Conservation (phyloP, 2,888 invertebrate species). For the Leptopterna dolabrata region DNA sequence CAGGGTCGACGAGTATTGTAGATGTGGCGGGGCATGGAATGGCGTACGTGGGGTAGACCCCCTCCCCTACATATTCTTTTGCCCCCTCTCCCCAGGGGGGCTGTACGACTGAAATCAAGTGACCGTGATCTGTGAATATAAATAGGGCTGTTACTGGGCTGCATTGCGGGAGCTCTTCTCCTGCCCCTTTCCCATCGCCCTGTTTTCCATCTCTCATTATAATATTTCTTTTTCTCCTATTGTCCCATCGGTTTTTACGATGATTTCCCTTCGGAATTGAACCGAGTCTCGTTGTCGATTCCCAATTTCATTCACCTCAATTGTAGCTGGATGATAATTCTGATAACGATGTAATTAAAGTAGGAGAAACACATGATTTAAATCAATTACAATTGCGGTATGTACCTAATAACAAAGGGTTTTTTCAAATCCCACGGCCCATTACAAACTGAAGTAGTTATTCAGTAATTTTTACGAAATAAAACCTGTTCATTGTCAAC, state of each 20-base stretch:
- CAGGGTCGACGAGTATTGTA: background rate
- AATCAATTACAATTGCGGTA: no score
- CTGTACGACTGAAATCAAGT: conserved; percentile 47
- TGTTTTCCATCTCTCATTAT: conserved; percentile 18
- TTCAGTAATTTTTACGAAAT: no score
- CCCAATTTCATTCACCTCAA: background rate
- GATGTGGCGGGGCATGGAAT: background rate
- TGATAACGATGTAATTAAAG: no score
- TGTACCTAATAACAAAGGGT: no score
- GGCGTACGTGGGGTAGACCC: background rate
- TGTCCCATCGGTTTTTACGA: conserved; percentile 39
- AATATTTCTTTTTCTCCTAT: conserved; percentile 24
- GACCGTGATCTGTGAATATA: conserved; percentile 52
- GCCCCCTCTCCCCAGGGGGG: conserved; percentile 3
- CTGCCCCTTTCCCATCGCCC: background rate
- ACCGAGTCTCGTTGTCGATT: background rate
- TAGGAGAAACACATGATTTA: no score
- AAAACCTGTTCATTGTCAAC: no score
- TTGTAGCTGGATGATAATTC: background rate
- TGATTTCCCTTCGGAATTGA: conserved; percentile 39
- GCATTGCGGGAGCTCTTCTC: conserved; percentile 30
- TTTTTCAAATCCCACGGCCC: no score
- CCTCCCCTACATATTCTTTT: background rate
- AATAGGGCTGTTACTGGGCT: conserved; percentile 43
- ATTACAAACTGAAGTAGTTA: no score